phyloP scores from a whole-genome alignment of 2,888 invertebrate species.

The Tryphoninae sp. region DNA sequence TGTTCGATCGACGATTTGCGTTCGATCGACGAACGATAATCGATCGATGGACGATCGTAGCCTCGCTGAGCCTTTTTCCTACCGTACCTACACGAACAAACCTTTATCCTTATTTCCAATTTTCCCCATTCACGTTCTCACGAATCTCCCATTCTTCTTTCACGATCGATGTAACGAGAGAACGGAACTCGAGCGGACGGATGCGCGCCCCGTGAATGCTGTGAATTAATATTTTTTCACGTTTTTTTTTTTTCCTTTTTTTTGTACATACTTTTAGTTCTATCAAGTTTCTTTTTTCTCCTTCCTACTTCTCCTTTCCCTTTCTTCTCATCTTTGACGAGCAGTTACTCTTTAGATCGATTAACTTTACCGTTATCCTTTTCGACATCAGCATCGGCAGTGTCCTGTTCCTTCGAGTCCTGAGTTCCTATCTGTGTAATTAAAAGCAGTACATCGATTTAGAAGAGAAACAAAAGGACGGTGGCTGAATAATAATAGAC shows the following conservation, averaged over 20 bases:
- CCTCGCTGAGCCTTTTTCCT: slow-evolving; percentile 43
- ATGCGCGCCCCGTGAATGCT: slow-evolving; percentile 27
- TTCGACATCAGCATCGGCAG: slow-evolving; percentile 5
- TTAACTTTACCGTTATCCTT: slow-evolving; percentile 21
- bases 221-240: slow-evolving; percentile 21
- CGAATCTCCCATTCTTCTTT: slow-evolving; percentile 12
- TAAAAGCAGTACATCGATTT: slow-evolving; percentile 1
- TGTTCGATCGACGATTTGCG: slow-evolving; percentile 25
- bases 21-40: slow-evolving; percentile 23
- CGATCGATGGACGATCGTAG: slow-evolving; percentile 31
- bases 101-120: slow-evolving; percentile 26
- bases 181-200: slow-evolving; percentile 20
- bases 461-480: slow-evolving; percentile 26
- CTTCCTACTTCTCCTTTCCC: background rate
- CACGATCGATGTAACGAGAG: slow-evolving; percentile 30
- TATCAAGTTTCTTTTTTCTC: slow-evolving; percentile 25
- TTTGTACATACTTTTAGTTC: slow-evolving; percentile 39
- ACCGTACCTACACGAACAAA: slow-evolving; percentile 16
- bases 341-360: slow-evolving; percentile 20
- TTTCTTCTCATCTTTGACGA: slow-evolving; percentile 24
- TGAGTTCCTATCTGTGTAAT: slow-evolving; percentile 38
- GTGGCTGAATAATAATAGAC: background rate
- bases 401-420: slow-evolving; percentile 12
- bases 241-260: slow-evolving; percentile 28
- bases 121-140: slow-evolving; percentile 13